Percentiles rank a stretch among this genome's conserved stretches.
These are phyloP conservation scores for Sebastes minor DNA, from an alignment of 2,797 vertebrate species.

Conservation along the genomic window DNA sequence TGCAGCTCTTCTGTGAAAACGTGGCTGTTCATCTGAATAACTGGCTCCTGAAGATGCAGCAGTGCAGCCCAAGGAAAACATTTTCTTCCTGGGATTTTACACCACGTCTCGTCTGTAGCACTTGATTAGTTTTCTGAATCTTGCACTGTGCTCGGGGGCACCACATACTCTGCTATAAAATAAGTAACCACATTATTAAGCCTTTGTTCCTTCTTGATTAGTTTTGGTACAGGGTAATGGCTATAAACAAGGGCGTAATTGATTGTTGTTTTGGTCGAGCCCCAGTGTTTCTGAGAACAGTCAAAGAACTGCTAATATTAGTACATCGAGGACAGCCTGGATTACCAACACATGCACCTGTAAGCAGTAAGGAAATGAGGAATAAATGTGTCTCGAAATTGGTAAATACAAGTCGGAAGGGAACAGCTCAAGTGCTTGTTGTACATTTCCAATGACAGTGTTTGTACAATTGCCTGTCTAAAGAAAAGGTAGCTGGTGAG, in stretches of 20 bases:
- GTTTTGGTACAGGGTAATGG: slow-evolving; percentile 51
- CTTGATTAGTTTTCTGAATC: slow-evolving; percentile 33
- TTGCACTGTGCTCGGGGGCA: not conserved
- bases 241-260: slow-evolving; percentile 54
- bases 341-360: not conserved
- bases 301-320: slow-evolving; percentile 51
- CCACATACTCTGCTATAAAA: slow-evolving; percentile 26
- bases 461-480: slow-evolving; percentile 6
- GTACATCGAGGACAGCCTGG: slow-evolving; percentile 37
- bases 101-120: not conserved
- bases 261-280: slow-evolving; percentile 61
- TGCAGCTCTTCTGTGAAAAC: not conserved
- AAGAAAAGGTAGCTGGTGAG: slow-evolving; percentile 7
- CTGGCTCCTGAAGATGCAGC: not conserved
- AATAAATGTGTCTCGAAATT: slow-evolving; percentile 33
- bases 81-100: slow-evolving; percentile 1
- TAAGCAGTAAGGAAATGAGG: slow-evolving; percentile 54
- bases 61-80: slow-evolving; percentile 1
- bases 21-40: not conserved
- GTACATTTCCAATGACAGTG: slow-evolving; percentile 5
- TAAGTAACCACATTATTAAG: slow-evolving; percentile 51
- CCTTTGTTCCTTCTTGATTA: slow-evolving; percentile 48
- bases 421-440: slow-evolving; percentile 20
- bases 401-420: slow-evolving; percentile 14
- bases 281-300: slow-evolving; percentile 40